Evolutionary conservation across 1,140 invertebrate genomes (phyloP).

Genomic region (Psilanteris sp.): DNA sequence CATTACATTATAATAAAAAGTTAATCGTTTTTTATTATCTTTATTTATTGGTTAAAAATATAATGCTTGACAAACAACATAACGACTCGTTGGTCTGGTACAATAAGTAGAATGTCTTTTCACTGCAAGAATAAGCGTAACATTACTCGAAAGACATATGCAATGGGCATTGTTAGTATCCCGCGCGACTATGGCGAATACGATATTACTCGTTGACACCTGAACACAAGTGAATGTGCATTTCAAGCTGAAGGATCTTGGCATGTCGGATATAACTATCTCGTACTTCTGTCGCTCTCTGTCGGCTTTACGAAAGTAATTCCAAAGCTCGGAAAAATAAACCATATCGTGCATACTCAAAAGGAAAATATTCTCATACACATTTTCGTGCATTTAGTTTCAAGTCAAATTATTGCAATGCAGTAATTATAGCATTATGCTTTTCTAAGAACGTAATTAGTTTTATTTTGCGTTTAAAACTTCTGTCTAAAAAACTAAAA

Average conservation of each 20-base stretch:
- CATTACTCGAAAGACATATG: constrained; percentile 8
- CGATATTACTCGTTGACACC: constrained; percentile 56
- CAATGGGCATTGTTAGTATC: constrained; percentile 31
- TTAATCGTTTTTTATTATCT: no score
- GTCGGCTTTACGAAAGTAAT: constrained; percentile 25
- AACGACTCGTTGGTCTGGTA: no score
- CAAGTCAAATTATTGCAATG: not conserved
- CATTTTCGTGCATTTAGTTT: constrained; percentile 2
- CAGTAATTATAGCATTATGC: no score
- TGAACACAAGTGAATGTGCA: constrained; percentile 40
- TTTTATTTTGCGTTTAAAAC: not conserved
- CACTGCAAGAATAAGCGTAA: no score
- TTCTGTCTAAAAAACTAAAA: no score
- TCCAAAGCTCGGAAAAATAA: constrained; percentile 20
- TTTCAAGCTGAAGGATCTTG: constrained; percentile 18
- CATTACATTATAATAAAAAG: no score
- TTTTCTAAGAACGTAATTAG: no score
- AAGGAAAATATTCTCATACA: not conserved
- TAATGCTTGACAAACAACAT: not conserved
- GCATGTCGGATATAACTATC: constrained; percentile 24
- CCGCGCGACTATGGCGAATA: constrained; percentile 41
- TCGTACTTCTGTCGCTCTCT: constrained; percentile 16
- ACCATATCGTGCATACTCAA: constrained; percentile 2
- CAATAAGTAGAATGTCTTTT: no score
- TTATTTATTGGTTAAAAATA: no score